Evolutionary conservation across 1,140 invertebrate species (phyloP), one percentile per base, ranked within the genome.

Genomic region (Bradysia coprophila): DNA sequence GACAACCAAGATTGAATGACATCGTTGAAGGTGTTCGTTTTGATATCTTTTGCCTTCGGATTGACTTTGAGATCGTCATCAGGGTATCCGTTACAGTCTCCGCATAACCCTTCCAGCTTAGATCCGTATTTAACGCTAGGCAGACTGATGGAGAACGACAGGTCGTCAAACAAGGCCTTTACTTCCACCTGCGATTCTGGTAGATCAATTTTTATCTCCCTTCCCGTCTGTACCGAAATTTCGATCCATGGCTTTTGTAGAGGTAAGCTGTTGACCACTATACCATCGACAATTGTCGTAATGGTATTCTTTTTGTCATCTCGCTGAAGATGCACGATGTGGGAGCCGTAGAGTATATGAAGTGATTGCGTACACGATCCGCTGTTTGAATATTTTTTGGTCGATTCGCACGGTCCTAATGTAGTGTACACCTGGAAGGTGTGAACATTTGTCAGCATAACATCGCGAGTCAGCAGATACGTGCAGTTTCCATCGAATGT

Each of bases 51-150:
- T 16, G 59, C 54, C 33, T 70, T 59, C 9, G 62, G 61, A 43
- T 67, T 70, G n/a, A 59, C 46, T 24, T 51, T 66, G 19, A 80
- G 51, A 51, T 83, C 78, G 50, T 78, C 72, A 0, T 68, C 59
- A 10, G 65, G 55, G 51, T 81, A 67, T 10, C 67, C 66, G 47
- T 84, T 80, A 53, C 84, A 88, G 46, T 76, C 69, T 40, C 83
- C 83, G 55, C 84, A 88, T 1, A 88, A 57, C 31, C 84, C 85
- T 59, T 85, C 78, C 22, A 78, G 73, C 40, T 72, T 72, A 43
- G 73, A 73, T 11, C 67, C 70, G 55, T 84, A 87, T 18, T 76
- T 63, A 37, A 74, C 71, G 1, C 82, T 84, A 0, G 84, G 81
- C 3, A 73, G 3, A 42, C 65, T 69, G 2, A 86, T 58, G 0